Evolutionary conservation across 2,113 vertebrate genomes (phyloP).

Genomic region (Gavialis gangeticus): DNA sequence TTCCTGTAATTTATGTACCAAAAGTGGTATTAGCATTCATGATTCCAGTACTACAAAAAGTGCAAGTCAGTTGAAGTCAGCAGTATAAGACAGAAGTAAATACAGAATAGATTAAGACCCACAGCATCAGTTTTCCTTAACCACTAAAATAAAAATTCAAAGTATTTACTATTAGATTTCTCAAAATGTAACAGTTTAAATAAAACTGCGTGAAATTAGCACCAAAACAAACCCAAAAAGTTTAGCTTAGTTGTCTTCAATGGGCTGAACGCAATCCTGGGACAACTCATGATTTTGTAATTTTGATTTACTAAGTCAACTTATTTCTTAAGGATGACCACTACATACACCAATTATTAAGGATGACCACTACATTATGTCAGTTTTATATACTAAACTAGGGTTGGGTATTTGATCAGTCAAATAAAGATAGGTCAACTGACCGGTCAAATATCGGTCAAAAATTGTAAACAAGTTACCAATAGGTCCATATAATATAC

Average conservation of each 20-base stretch:
- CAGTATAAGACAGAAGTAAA: fast-evolving
- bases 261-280: neutral
- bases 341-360: too few relatives aligned
- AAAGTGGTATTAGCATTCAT: neutral
- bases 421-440: too few relatives aligned
- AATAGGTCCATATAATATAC: too few relatives aligned
- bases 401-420: too few relatives aligned
- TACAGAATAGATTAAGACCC: neutral
- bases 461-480: too few relatives aligned
- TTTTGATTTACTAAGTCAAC: too few relatives aligned
- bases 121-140: fast-evolving
- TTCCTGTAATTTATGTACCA: neutral
- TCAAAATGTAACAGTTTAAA: neutral
- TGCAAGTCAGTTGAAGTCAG: neutral
- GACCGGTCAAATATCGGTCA: too few relatives aligned
- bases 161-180: fast-evolving
- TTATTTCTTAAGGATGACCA: too few relatives aligned
- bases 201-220: fast-evolving
- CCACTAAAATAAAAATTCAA: fast-evolving
- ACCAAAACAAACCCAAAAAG: too few relatives aligned
- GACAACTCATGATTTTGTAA: too few relatives aligned
- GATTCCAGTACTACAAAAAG: neutral
- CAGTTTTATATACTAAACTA: too few relatives aligned
- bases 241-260: neutral
- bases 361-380: too few relatives aligned